Base-by-base conservation (phyloP, 2,888 invertebrate genomes). In the Peribatodes rhomboidaria region DNA sequence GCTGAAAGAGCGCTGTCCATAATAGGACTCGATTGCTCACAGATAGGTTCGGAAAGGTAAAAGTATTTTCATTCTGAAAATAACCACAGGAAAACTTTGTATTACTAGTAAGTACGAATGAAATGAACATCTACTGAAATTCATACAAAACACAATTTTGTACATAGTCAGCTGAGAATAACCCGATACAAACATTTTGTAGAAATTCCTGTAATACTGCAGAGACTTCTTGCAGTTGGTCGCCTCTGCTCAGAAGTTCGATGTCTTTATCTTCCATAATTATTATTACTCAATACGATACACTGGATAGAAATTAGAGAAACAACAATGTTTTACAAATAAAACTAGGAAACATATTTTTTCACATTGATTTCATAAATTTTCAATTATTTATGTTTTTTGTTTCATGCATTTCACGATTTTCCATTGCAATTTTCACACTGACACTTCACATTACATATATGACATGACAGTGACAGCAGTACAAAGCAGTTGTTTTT, bases 1-100 rank as follows among this genome's bases (percentile, higher is more conserved):
- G 91, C 70, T 93, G 87, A 79, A 95, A 95, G 59, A 96, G 79
- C 33, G 90, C 89, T 20, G 92, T 89, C 96, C 96, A 96, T 52
- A 96, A 75, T 46, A 94, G 83, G 57, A 87, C 86, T 72, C 96
- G 89, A 72, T 94, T 92, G 60, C 92, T 90, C 67, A 92, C 80
- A 64, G 94, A 89, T 68, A 96, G 83, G 77, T 94, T 94, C n/a
- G 95, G 94, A 84, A 97, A 96, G 31, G 84, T 86, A 79, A 95
- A 95, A 1, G 87, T 87, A 74, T 93, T 94, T 71, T 94, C 84
- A 78, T 90, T 87, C 93, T 93, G 84, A 58, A 91, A 91, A 60
- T 57, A 64, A 39, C 14, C 27, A 27, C 3, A 27, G 6, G 27
- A 27, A 6, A 27, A 27, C 6, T 27, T 6, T 27, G 6, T 27